Base-by-base conservation (phyloP, 2,113 vertebrate genomes). In the Ageneiosus marmoratus region DNA sequence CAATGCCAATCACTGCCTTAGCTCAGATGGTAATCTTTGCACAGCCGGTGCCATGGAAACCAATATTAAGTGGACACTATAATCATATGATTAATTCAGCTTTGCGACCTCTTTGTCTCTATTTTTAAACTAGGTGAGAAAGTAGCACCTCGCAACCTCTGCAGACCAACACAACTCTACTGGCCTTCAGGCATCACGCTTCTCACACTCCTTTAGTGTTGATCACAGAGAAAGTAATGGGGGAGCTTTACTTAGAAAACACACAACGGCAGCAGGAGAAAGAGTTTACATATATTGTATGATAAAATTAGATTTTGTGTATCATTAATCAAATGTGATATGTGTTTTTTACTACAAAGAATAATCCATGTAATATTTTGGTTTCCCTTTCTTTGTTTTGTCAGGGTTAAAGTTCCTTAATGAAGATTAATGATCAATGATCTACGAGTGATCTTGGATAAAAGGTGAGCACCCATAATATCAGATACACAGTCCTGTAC, bases 1-100 rank as follows among this genome's bases (percentile, higher is more conserved):
- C 32, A 56, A 65, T 78, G 82, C 83, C 88, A 89, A 84, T 89
- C 84, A 75, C 6, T 12, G 73, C 80, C 79, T 78, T 29, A 44
- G 74, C 81, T 81, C 67, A 27, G 73, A 81, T 83, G 83, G 24
- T 84, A 70, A 79, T 85, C 83, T 82, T 77, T 53, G 78, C 65
- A n/a, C 69, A 58, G 80, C 81, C 51, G 85, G 78, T 78, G 69
- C 85, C 88, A 89, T 89, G 86, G 88, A 81, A 88, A 89, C 86
- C 86, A 80, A 80, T 83, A 88, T 88, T 88, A 88, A 86, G 85
- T 88, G 88, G 88, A 88, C 83, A 83, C 83, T 85, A 53, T 88
- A 85, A 86, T 89, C 84, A 88, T 89, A 86, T 86, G 74, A 86
- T 89, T 89, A 88, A 89, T 85, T 88, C 88, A 87, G 84, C 85